phyloP scores from a whole-genome alignment of 2,113 vertebrate genomes.

The Capreolus pygargus region DNA sequence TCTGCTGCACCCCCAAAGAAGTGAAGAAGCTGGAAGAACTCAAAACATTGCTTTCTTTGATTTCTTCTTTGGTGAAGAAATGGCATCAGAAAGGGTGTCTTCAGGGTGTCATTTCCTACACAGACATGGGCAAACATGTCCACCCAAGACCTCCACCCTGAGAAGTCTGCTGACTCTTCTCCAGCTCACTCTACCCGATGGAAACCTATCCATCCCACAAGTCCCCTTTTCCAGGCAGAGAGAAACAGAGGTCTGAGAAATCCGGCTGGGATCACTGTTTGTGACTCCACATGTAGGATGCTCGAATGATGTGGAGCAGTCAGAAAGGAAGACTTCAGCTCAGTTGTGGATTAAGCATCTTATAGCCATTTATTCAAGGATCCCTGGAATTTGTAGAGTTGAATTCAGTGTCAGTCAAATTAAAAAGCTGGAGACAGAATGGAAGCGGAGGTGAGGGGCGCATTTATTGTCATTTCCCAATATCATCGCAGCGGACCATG shows the following conservation, averaged over 20 bases:
- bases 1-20: accelerated
- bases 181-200: background rate
- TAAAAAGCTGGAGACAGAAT: background rate
- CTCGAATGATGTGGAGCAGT: accelerated
- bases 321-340: background rate
- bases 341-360: background rate
- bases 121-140: accelerated
- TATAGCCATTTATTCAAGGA: background rate
- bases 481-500: background rate
- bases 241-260: no score
- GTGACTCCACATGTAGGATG: background rate
- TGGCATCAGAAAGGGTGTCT: accelerated
- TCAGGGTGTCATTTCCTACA: background rate
- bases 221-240: background rate
- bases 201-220: accelerated
- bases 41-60: accelerated
- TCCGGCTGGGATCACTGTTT: background rate
- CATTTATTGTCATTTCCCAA: background rate
- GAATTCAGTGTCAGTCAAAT: background rate
- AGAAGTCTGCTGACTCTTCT: accelerated
- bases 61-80: background rate
- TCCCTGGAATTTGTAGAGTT: background rate
- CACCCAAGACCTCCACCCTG: accelerated
- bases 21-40: background rate
- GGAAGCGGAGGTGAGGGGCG: no score